Conservation (phyloP, 2,888 invertebrate genomes). For the Griposia aprilina region DNA sequence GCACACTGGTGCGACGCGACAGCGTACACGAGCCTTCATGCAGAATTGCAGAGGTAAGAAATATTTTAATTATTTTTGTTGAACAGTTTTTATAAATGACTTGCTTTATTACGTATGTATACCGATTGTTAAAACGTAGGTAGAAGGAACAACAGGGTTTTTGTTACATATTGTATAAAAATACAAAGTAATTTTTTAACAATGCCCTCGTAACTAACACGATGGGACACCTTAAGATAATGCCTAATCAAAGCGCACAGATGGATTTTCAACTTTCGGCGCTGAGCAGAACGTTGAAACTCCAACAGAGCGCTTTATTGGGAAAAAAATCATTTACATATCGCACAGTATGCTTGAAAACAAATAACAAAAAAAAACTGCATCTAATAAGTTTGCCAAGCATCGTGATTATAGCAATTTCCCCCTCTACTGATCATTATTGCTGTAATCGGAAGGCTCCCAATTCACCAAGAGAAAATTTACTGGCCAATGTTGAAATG, state of each 20-base stretch:
- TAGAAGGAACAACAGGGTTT: too few relatives aligned
- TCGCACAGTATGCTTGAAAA: not conserved
- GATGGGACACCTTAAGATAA: not conserved
- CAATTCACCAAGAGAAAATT: not conserved
- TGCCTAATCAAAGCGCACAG: not conserved
- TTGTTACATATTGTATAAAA: too few relatives aligned
- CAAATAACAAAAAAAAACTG: not conserved
- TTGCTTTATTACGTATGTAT: too few relatives aligned
- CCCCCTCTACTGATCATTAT: not conserved
- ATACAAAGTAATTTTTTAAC: too few relatives aligned
- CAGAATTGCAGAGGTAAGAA: too few relatives aligned
- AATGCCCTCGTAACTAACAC: not conserved
- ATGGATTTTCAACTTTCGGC: not conserved
- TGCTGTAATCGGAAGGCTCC: not conserved
- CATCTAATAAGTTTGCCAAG: not conserved
- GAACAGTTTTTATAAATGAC: too few relatives aligned
- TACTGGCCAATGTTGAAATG: not conserved
- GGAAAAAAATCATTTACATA: not conserved
- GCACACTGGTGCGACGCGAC: too few relatives aligned
- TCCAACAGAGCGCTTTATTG: not conserved
- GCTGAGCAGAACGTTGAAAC: not conserved
- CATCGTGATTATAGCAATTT: not conserved
- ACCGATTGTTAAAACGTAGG: too few relatives aligned
- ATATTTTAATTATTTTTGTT: too few relatives aligned
- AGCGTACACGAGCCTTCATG: too few relatives aligned